phyloP scores from a whole-genome alignment of 2,888 invertebrate species.

The Autographa gamma region DNA sequence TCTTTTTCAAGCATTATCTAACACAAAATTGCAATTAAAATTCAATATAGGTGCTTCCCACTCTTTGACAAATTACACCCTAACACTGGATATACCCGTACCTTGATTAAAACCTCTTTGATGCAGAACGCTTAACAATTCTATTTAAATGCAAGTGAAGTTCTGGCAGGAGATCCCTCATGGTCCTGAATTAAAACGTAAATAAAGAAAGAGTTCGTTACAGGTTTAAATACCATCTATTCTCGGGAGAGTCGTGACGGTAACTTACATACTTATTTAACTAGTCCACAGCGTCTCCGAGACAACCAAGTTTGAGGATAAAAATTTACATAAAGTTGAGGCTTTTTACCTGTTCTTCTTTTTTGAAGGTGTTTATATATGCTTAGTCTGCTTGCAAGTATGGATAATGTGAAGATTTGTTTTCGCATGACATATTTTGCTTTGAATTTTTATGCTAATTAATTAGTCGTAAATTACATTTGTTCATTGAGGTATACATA shows the following conservation, averaged over 20 bases:
- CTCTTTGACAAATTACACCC: background rate
- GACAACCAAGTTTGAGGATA: slow-evolving; percentile 29
- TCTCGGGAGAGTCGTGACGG: background rate
- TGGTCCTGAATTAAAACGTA: background rate
- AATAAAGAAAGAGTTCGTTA: slow-evolving; percentile 7
- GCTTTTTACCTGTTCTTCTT: background rate
- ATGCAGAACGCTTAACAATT: slow-evolving; percentile 1
- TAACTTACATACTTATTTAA: slow-evolving; percentile 29
- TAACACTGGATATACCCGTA: background rate
- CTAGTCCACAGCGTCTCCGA: slow-evolving; percentile 11
- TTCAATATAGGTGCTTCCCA: too few relatives aligned
- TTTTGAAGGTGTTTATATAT: background rate
- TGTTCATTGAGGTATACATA: too few relatives aligned
- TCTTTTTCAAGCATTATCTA: too few relatives aligned
- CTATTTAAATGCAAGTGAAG: slow-evolving; percentile 10
- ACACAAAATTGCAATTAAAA: too few relatives aligned
- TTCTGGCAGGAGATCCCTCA: background rate
- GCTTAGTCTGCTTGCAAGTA: too few relatives aligned
- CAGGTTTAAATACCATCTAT: slow-evolving; percentile 3
- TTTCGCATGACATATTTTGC: too few relatives aligned
- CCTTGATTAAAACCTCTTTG: background rate
- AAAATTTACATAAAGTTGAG: slow-evolving; percentile 17
- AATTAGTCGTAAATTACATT: too few relatives aligned
- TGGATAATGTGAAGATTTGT: too few relatives aligned
- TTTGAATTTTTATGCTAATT: too few relatives aligned